Evolutionary conservation across 1,140 invertebrate species (phyloP).

Genomic region (Coboldia fuscipes): DNA sequence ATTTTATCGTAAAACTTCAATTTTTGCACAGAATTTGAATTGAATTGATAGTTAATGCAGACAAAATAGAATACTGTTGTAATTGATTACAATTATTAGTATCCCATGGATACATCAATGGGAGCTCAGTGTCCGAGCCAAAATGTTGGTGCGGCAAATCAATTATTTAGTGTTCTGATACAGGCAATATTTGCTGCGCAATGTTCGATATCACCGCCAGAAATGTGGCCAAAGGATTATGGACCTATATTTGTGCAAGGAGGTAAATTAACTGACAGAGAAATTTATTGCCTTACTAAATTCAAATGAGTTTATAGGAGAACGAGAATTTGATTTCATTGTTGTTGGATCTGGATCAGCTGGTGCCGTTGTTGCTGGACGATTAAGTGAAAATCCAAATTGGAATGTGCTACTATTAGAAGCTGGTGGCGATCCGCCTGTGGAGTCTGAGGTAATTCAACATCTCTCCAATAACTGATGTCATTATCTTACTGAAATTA

Average conservation of each 20-base stretch:
- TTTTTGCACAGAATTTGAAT: no score
- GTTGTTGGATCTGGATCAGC: constrained; percentile 3
- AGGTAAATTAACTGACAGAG: constrained; percentile 8
- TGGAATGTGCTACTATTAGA: constrained; percentile 34
- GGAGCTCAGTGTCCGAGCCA: constrained; percentile 12
- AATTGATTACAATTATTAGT: no score
- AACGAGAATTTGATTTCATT: constrained; percentile 4
- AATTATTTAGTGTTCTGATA: constrained; percentile 26
- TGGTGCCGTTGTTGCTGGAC: constrained; percentile 31
- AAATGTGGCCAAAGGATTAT: constrained; percentile 26
- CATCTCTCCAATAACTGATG: constrained; percentile 4
- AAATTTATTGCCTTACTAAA: background rate
- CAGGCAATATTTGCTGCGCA: constrained; percentile 27
- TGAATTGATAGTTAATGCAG: no score
- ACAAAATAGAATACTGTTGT: no score
- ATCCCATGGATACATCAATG: no score
- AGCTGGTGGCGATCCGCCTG: constrained; percentile 29
- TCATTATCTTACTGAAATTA: constrained; percentile 6
- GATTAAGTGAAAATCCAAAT: constrained; percentile 27
- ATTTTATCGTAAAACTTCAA: no score
- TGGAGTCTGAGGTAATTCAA: constrained; percentile 23
- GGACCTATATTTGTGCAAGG: constrained; percentile 22
- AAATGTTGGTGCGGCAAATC: constrained; percentile 18
- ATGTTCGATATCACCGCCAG: constrained; percentile 26
- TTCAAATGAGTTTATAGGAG: background rate